A percentile compares a stretch with the other conserved stretches of the same genome.
phyloP scores from a whole-genome alignment of 2,888 invertebrate genomes.

The Drosophila neonasuta region DNA sequence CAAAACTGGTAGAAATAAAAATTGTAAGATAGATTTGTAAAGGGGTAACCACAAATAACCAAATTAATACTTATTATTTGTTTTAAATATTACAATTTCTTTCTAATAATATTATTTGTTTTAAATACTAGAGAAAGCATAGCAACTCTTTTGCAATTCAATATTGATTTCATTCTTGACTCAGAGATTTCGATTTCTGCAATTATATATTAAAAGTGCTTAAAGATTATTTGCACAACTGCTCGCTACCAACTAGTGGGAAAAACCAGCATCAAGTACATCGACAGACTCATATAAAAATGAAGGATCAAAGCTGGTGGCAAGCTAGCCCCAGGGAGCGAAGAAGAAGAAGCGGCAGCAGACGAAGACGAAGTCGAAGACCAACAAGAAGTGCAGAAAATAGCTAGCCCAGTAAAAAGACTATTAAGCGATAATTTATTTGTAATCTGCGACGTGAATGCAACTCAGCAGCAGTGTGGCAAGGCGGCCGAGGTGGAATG shows the following conservation, averaged over 20 bases:
- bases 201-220: not conserved
- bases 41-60: too few species aligned
- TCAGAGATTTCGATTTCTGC: not conserved
- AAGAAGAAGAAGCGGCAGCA: not conserved
- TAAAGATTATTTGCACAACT: not conserved
- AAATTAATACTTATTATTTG: too few species aligned
- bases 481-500: constrained; percentile 21
- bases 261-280: constrained; percentile 22
- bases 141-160: too few species aligned
- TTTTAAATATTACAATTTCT: too few species aligned
- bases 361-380: not conserved
- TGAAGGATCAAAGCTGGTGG: constrained; percentile 45
- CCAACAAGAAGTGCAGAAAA: constrained; percentile 19
- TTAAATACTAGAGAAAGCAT: too few species aligned
- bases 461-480: constrained; percentile 39
- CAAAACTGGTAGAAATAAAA: too few species aligned
- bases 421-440: constrained; percentile 82
- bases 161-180: too few species aligned
- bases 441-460: constrained; percentile 80
- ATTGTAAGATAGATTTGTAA: too few species aligned
- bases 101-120: too few species aligned
- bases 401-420: constrained; percentile 60
- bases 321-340: constrained; percentile 6
- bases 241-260: not conserved
- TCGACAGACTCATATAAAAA: constrained; percentile 37